phyloP scores from a whole-genome alignment of 2,888 invertebrate species.

The Schrankia costaestrigalis region DNA sequence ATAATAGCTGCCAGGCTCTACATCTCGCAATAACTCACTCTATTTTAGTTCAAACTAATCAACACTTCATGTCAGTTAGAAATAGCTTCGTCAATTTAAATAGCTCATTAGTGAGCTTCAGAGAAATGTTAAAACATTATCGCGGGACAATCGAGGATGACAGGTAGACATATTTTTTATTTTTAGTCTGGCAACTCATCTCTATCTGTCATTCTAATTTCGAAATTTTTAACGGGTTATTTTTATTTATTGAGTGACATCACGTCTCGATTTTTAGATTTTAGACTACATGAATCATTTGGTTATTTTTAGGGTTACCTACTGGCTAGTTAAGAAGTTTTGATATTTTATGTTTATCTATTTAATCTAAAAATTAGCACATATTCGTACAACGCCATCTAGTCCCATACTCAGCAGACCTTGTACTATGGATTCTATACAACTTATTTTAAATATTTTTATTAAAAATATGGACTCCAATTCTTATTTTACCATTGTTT shows the following conservation, averaged over 20 bases:
- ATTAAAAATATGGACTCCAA: background rate
- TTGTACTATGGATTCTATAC: too few species aligned
- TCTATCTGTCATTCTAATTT: too few species aligned
- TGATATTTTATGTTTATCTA: too few species aligned
- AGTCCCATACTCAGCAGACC: too few species aligned
- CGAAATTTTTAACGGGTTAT: constrained; percentile 1
- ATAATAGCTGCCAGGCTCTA: constrained; percentile 19
- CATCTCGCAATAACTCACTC: constrained; percentile 10
- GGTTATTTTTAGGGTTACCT: too few species aligned
- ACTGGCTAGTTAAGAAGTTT: too few species aligned
- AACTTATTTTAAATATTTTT: too few species aligned
- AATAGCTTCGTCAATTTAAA: constrained; percentile 2
- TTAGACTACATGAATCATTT: background rate
- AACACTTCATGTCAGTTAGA: constrained; percentile 2
- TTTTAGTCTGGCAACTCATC: constrained; percentile 9
- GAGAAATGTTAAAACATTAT: constrained; percentile 7
- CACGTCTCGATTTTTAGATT: background rate
- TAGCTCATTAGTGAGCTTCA: constrained; percentile 7
- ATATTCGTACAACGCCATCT: too few species aligned
- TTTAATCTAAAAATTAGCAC: too few species aligned
- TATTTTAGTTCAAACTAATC: constrained; percentile 1
- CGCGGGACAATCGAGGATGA: constrained; percentile 14
- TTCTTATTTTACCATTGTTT: background rate
- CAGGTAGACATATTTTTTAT: constrained; percentile 21
- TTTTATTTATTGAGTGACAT: constrained; percentile 1